Evolutionary conservation across 2,113 vertebrate species (phyloP), one percentile per base, ranked within the genome.

Genomic region (Microtus oregoni): DNA sequence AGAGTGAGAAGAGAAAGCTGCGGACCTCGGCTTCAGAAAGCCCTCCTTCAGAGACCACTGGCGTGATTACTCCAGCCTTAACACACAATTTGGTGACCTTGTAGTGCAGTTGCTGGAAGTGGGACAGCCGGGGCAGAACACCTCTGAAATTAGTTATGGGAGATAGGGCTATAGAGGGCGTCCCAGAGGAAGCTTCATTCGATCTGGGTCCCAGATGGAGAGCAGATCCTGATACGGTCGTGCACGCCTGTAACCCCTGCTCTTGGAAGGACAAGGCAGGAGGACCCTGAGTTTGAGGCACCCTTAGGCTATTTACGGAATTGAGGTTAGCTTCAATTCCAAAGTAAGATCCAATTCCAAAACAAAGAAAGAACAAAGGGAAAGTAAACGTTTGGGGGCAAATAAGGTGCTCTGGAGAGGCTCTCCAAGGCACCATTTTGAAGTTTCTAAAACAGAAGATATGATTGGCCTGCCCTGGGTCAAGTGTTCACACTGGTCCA

Each of bases 201-300:
- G 17, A 44, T 32, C 61, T 86, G 41, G 38, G 61, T 47, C 61
- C 26, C 15, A 76, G 68, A 55, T 38, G 35, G 50, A 41, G 89
- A 38, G 70, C 70, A 44, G 17, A 67, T 61, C 78, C 26, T 19
- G 38, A 41, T 30, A 13, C 38, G 10, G 38, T 10, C 38, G 10
- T 2, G 0, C 38, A 19, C 6, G n/a, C 15, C 58, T 32, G 9
- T 1, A 47, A 32, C 20, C 28, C 2, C 41, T 47, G 26, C 9
- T 7, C 41, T 47, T 65, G 38, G 38, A 41, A 32, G 38, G 38
- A 32, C 2, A 0, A 85, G 82, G 58, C 26, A 3, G 58, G 61
- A 65, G 14, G 26, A 85, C 30, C 38, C 82, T 12, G 82, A 86
- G 82, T 86, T 67, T 3, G 41, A 86, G 63, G 9, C 28, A n/a